A percentile compares a stretch with the other conserved stretches of the same genome.
These are phyloP conservation scores for Ariopsis seemanni DNA, from an alignment of 2,113 vertebrate genomes.

Conservation along the genomic window DNA sequence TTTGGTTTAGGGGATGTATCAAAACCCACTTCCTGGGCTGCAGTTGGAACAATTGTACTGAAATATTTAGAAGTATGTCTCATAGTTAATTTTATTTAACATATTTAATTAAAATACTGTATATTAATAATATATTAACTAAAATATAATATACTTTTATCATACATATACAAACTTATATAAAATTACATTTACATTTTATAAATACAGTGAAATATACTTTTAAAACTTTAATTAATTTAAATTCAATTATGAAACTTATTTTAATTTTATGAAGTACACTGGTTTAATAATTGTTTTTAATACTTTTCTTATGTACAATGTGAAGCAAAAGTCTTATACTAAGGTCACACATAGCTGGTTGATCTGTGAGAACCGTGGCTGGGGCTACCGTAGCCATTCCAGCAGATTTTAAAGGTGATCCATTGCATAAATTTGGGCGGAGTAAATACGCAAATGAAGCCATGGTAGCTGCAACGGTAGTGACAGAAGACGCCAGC, in stretches of 20 bases:
- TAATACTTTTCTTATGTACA: not conserved
- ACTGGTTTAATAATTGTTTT: not conserved
- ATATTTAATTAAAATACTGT: not conserved
- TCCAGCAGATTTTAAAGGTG: too few relatives aligned
- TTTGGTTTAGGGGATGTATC: slow-evolving; percentile 27
- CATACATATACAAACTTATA: not conserved
- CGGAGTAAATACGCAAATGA: too few relatives aligned
- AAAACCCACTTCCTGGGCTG: slow-evolving; percentile 36
- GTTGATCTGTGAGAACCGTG: too few relatives aligned
- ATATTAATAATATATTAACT: not conserved
- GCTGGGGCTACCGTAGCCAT: too few relatives aligned
- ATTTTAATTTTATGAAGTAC: not conserved
- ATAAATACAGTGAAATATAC: not conserved
- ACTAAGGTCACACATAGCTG: too few relatives aligned
- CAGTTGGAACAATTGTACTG: not conserved
- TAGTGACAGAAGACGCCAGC: too few relatives aligned
- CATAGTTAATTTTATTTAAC: not conserved
- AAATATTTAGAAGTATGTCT: not conserved
- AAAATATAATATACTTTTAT: not conserved
- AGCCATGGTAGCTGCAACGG: too few relatives aligned
- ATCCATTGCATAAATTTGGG: too few relatives aligned
- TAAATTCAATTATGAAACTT: too few relatives aligned
- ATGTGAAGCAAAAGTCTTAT: too few relatives aligned
- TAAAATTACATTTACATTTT: not conserved
- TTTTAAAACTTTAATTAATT: not conserved